Percentiles rank a stretch among this genome's conserved stretches.
Evolutionary conservation across 2,113 vertebrate genomes (phyloP).

Genomic region (Ardeotis arabs): DNA sequence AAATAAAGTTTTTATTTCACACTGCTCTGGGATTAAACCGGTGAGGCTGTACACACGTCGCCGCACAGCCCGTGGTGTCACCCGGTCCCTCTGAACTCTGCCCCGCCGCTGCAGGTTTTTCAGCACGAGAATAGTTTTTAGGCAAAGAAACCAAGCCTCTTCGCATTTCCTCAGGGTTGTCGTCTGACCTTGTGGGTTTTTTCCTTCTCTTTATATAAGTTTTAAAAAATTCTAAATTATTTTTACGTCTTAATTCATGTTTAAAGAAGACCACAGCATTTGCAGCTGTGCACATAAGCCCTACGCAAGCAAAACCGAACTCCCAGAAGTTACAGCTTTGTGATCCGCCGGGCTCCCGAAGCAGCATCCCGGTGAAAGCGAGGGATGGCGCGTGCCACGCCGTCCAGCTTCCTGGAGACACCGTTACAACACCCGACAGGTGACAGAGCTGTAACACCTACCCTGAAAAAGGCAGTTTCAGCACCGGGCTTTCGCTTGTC

Average conservation of each 20-base stretch:
- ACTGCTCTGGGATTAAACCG: neutral
- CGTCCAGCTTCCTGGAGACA: fast-evolving
- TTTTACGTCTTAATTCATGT: neutral
- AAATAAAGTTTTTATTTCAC: neutral
- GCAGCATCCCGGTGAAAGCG: fast-evolving
- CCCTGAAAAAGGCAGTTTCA: neutral
- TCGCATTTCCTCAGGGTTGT: neutral
- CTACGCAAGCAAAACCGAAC: neutral
- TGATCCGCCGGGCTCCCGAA: fast-evolving
- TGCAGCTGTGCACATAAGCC: neutral
- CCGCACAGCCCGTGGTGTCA: neutral
- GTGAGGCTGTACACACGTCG: neutral
- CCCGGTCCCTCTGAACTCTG: neutral
- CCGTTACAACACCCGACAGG: neutral
- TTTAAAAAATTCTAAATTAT: neutral
- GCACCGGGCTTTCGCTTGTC: fast-evolving
- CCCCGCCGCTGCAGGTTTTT: neutral
- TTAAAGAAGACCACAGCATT: neutral
- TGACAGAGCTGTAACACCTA: neutral
- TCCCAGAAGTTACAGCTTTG: neutral
- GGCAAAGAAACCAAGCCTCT: neutral
- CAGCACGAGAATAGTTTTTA: neutral
- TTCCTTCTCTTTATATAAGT: neutral
- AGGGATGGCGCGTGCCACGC: fast-evolving
- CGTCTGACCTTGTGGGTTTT: neutral